Evolutionary conservation across 1,140 invertebrate genomes (phyloP).

Genomic region (Conopomorpha cramerella): DNA sequence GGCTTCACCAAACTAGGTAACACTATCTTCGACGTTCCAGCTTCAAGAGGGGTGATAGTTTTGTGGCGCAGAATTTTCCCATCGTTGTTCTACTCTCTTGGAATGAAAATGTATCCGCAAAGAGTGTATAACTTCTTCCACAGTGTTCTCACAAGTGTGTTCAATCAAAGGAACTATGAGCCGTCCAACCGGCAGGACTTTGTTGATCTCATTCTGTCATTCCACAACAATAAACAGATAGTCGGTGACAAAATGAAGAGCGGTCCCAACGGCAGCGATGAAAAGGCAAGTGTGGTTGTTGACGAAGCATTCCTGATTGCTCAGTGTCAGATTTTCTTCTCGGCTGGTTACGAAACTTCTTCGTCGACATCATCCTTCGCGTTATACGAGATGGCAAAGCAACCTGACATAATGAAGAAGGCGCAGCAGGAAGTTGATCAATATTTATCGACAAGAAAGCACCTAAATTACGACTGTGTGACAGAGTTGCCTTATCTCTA

Average conservation of each 20-base stretch:
- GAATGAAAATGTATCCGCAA: constrained; percentile 3
- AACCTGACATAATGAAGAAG: no score
- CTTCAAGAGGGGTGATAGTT: constrained; percentile 1
- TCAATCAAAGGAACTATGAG: constrained; percentile 6
- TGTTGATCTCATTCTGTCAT: constrained; percentile 12
- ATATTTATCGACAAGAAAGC: constrained; percentile 24
- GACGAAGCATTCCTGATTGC: no score
- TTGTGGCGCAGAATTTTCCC: constrained; percentile 9
- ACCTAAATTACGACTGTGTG: constrained; percentile 29
- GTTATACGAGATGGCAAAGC: constrained; percentile 59
- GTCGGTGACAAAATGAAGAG: constrained; percentile 9
- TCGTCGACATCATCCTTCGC: constrained; percentile 47
- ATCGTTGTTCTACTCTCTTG: constrained; percentile 10
- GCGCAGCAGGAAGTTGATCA: constrained; percentile 58
- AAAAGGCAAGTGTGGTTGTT: constrained; percentile 7
- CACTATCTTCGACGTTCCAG: constrained; percentile 10
- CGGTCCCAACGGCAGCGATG: constrained; percentile 3
- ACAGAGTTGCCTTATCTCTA: constrained; percentile 29
- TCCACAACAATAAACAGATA: constrained; percentile 10
- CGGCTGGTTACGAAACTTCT: constrained; percentile 59
- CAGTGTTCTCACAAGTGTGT: constrained; percentile 7
- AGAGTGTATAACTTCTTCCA: constrained; percentile 6
- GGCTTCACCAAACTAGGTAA: constrained; percentile 51
- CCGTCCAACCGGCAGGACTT: constrained; percentile 12
- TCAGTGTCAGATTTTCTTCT: constrained; percentile 65